Evolutionary conservation across 2,113 vertebrate species (phyloP).

Genomic region (Engraulis encrasicolus): DNA sequence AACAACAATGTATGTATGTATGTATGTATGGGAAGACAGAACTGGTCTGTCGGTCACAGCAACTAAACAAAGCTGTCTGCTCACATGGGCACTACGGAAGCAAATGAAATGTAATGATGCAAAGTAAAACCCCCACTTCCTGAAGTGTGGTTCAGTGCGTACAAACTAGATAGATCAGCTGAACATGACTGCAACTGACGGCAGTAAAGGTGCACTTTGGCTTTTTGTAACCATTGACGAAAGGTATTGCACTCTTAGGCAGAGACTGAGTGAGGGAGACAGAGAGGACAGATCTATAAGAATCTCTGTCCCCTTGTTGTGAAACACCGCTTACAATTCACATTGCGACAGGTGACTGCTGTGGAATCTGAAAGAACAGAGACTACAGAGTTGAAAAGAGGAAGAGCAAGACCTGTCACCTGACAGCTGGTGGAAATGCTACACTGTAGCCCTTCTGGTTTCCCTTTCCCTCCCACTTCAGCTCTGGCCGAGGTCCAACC

Average conservation of each 20-base stretch:
- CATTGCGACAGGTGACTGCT: not conserved
- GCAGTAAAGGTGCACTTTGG: not conserved
- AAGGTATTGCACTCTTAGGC: not conserved
- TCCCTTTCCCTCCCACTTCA: not conserved
- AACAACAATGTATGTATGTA: too few species aligned
- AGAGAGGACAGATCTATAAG: not conserved
- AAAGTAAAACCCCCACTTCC: slow-evolving; percentile 49
- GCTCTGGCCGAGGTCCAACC: not conserved
- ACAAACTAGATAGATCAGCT: not conserved
- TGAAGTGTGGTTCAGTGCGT: slow-evolving; percentile 23
- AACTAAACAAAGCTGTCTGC: not conserved
- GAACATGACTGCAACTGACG: not conserved
- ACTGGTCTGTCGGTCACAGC: not conserved
- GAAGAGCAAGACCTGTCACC: too few species aligned
- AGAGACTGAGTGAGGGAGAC: not conserved
- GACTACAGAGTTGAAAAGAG: not conserved
- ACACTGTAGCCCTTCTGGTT: not conserved
- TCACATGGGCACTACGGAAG: slow-evolving; percentile 33
- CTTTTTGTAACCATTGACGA: not conserved
- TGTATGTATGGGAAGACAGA: not conserved
- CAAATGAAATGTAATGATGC: slow-evolving; percentile 32
- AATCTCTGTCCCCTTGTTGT: not conserved
- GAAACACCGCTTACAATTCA: not conserved
- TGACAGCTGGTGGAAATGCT: not conserved
- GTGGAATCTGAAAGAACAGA: not conserved